Evolutionary conservation across 2,888 invertebrate species (phyloP), one percentile per base, ranked within the genome.

Genomic region (Standfussiana lucernea): DNA sequence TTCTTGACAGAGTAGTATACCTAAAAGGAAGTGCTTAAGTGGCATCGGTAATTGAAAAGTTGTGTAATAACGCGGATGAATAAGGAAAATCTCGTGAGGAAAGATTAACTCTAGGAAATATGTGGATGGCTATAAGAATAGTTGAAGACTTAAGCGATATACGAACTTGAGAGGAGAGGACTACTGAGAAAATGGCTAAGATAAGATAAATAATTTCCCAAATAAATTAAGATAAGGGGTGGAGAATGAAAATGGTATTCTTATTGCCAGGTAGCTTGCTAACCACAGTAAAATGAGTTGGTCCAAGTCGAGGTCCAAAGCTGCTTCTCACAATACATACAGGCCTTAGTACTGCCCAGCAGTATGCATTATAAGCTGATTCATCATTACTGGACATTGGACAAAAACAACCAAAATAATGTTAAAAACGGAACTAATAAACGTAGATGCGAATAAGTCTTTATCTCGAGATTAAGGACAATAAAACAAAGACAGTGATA

Each of bases 381-480:
- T 21, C 59, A 1, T 21, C 1, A 59, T 32, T 21, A 15, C 21
- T n/a, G 18, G 2, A 68, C 7, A 18, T 13, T 40, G 13, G 6
- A 40, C 24, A n/a, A 8, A 28, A 77, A 18, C 0, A 67, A 45
- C 0, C 24, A n/a, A n/a, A 53, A n/a, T 1, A 45, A 21, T 69
- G 0, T 35, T 35, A n/a, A 2, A 50, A 61, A 72, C 2, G 0
- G 1, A 47, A 61, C 11, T 13, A 42, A n/a, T 10, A 13, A 2
- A 32, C 56, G 6, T 28, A 35, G 4, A 6, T 18, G n/a, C 13
- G 1, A n/a, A 56, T 32, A 56, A 32, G 10, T n/a, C 21, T 28
- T 35, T 65, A 81, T 65, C 56, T 8, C 2, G 3, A n/a, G 42
- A 47, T 81, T 64, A 21, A 45, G 11, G 15, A 45, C 37, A n/a